Evolutionary conservation across 2,888 invertebrate species (phyloP), one percentile per base, ranked within the genome.

Genomic region (Germaria angustata): DNA sequence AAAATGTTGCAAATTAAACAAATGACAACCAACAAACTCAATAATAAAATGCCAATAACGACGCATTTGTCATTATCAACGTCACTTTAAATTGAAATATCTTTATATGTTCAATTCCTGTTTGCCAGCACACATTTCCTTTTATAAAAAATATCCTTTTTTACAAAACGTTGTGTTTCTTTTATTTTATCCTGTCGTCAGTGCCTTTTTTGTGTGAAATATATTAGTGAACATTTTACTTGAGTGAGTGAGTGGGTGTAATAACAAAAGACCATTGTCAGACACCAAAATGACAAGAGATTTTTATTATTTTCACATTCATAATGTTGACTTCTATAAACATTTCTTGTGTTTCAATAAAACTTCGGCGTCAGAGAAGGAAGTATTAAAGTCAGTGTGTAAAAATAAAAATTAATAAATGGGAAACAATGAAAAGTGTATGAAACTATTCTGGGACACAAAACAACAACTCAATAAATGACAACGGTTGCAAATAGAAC

Each of bases 11-110:
- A 71, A 66, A 66, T 59, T 57, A 57, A 59, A 80, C 39, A 20
- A 28, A 49, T 46, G 61, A 68, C 66, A 72, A 63, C 53, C 34
- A 71, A 82, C 63, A 53, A 59, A 59, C 6, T 76, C 75, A 82
- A 71, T 55, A 76, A 79, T 46, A 79, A 75, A 71, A 75, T 76
- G 71, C 65, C 82, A 82, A 76, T 71, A 82, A 72, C 53, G 59
- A 7, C 75, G 71, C 66, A 79, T 76, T 66, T 79, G 65, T 82
- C 79, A 71, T 46, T 69, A 79, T 76, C 79, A 79, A 79, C 9
- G 82, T 82, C 82, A 82, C 20, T 53, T 17, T 24, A 53, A 57
- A 71, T 79, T 82, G 77, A 68, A 75, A 61, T 68, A 65, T 75
- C 57, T 57, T 15, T 68, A 8, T 34, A 66, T 34, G n/a, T 57